Evolutionary conservation across 2,888 invertebrate species (phyloP).

Genomic region (Eledone cirrhosa): DNA sequence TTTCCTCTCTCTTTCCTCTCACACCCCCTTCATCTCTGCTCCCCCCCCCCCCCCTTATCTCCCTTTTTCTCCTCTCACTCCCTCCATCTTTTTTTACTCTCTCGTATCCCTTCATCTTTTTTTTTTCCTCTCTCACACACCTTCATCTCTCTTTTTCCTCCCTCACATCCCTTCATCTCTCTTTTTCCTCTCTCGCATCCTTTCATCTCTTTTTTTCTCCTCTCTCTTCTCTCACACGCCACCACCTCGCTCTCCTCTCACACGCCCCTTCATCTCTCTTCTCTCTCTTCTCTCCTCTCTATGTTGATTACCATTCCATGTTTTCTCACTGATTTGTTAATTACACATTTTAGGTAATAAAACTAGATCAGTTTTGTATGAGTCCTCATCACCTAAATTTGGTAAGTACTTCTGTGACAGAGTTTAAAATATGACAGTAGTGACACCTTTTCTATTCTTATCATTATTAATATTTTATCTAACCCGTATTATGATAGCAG

Average conservation of each 20-base stretch:
- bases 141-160: not conserved
- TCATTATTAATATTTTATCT: too few species aligned
- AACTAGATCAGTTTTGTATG: constrained; percentile 25
- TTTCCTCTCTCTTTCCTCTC: not conserved
- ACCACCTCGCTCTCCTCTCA: not conserved
- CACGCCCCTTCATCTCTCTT: not conserved
- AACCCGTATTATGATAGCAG: too few species aligned
- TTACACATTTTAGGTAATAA: constrained; percentile 5
- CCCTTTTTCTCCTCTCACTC: not conserved
- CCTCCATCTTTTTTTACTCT: not conserved
- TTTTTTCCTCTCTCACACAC: not conserved
- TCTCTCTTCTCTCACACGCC: not conserved
- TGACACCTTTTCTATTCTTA: too few species aligned
- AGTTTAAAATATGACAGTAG: not conserved
- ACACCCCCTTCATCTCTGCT: not conserved
- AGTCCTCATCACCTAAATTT: constrained; percentile 17
- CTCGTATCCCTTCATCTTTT: not conserved
- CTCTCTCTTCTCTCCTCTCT: not conserved
- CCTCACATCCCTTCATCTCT: not conserved
- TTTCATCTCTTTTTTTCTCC: not conserved
- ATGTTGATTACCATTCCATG: not conserved
- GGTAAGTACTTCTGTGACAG: constrained; percentile 6
- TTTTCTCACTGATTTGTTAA: not conserved
- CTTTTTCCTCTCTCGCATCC: not conserved
- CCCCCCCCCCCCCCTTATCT: not conserved